Evolutionary conservation across 2,113 vertebrate species (phyloP).

Genomic region (Scortum barcoo): DNA sequence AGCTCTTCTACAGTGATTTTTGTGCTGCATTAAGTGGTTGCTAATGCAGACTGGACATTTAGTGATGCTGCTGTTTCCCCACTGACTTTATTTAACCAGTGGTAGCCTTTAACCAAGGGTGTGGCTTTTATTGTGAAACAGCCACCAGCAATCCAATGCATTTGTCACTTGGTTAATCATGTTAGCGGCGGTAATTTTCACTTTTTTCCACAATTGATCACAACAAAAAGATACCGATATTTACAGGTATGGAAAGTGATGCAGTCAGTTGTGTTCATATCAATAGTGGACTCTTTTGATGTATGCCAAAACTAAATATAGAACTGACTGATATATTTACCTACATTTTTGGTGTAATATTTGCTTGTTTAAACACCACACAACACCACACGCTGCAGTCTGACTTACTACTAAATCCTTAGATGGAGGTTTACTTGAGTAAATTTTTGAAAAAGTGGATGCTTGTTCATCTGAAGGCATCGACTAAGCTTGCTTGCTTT

Average conservation of each 20-base stretch:
- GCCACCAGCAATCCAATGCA: not conserved
- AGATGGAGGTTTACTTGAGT: not conserved
- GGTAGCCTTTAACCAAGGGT: not conserved
- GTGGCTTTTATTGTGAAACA: not conserved
- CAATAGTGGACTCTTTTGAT: not conserved
- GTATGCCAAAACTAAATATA: not conserved
- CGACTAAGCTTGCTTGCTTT: not conserved
- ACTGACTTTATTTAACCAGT: not conserved
- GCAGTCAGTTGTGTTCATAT: not conserved
- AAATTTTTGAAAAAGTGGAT: not conserved
- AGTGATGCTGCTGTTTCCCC: not conserved
- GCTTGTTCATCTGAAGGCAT: slow-evolving; percentile 17
- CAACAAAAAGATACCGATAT: not conserved
- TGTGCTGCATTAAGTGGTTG: not conserved
- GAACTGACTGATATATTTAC: not conserved
- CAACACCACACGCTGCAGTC: not conserved
- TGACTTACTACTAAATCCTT: not conserved
- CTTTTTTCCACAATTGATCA: not conserved
- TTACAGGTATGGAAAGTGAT: not conserved
- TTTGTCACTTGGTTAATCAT: not conserved
- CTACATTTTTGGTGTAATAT: no score
- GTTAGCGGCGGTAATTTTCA: not conserved
- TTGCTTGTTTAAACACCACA: not conserved
- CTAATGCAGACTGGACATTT: not conserved
- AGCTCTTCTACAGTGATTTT: not conserved